phyloP scores from a whole-genome alignment of 1,140 invertebrate species.

The Hesperophylax magnus region DNA sequence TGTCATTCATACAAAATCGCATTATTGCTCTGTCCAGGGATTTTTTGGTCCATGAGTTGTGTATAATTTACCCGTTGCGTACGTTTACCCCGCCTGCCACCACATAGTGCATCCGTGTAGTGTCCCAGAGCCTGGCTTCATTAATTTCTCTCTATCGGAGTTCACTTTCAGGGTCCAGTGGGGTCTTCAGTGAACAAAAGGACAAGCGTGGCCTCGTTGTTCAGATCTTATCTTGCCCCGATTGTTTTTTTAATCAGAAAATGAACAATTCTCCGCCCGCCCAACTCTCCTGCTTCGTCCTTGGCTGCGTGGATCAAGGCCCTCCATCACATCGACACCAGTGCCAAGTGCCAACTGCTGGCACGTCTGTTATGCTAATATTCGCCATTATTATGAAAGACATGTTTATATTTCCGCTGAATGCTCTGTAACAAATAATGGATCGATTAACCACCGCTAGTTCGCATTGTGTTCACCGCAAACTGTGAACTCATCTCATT shows the following conservation, averaged over 20 bases:
- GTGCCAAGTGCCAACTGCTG: too few species aligned
- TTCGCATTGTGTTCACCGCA: background rate
- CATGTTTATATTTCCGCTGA: background rate
- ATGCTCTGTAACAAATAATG: slow-evolving; percentile 26
- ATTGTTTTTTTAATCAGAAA: slow-evolving; percentile 20
- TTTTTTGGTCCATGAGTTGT: too few species aligned
- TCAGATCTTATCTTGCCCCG: slow-evolving; percentile 12
- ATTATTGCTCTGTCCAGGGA: too few species aligned
- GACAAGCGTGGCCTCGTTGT: slow-evolving; percentile 25
- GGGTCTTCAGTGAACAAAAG: slow-evolving; percentile 27
- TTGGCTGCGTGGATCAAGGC: slow-evolving; percentile 23
- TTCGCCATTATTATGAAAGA: slow-evolving; percentile 12
- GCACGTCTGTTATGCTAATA: slow-evolving; percentile 2
- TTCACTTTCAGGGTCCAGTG: slow-evolving; percentile 21
- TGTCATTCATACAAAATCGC: too few species aligned
- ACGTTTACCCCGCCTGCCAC: too few species aligned
- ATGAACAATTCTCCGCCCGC: slow-evolving; percentile 3
- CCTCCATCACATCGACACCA: background rate
- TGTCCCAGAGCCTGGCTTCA: too few species aligned
- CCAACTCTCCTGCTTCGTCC: background rate
- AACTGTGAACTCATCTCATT: too few species aligned
- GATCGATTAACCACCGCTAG: slow-evolving; percentile 6
- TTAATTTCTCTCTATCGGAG: background rate
- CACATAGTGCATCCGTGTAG: too few species aligned
- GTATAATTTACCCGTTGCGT: too few species aligned